Conservation (phyloP, 2,888 invertebrate species). For the Neoaliturus tenellus region DNA sequence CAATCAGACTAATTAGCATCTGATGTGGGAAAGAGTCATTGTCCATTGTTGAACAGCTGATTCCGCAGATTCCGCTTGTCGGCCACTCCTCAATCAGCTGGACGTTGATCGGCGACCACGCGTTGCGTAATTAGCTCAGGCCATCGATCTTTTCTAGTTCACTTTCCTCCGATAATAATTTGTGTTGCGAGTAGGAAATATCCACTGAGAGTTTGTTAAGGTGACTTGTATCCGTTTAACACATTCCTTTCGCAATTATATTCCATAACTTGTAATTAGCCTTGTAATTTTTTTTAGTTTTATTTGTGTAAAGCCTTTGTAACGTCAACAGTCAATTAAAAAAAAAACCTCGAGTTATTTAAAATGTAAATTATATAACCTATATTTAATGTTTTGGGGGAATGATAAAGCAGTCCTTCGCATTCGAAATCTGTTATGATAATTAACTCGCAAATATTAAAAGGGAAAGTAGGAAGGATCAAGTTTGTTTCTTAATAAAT, state of each 20-base stretch:
- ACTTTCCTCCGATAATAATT: neutral
- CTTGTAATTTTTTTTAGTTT: too few relatives aligned
- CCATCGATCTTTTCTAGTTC: neutral
- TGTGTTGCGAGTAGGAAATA: too few relatives aligned
- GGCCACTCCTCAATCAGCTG: slow-evolving; percentile 26
- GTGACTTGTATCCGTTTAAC: too few relatives aligned
- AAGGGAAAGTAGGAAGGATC: slow-evolving; percentile 23
- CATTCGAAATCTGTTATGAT: neutral
- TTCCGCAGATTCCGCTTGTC: slow-evolving; percentile 30
- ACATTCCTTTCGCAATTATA: too few relatives aligned
- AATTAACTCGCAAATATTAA: slow-evolving; percentile 3
- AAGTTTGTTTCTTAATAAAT: slow-evolving; percentile 2
- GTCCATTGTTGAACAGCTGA: slow-evolving; percentile 35
- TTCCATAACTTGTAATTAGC: too few relatives aligned
- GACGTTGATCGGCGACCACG: neutral
- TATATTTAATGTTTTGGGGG: too few relatives aligned
- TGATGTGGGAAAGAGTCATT: slow-evolving; percentile 26
- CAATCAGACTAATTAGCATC: slow-evolving; percentile 26
- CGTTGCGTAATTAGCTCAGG: neutral
- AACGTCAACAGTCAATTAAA: too few relatives aligned
- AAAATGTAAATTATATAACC: too few relatives aligned
- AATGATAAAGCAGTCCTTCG: neutral
- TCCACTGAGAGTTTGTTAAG: too few relatives aligned
- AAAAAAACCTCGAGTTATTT: too few relatives aligned
- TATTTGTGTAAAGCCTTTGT: too few relatives aligned